Base-by-base conservation (phyloP, 2,888 invertebrate species). In the Pseudanteris insignis region DNA sequence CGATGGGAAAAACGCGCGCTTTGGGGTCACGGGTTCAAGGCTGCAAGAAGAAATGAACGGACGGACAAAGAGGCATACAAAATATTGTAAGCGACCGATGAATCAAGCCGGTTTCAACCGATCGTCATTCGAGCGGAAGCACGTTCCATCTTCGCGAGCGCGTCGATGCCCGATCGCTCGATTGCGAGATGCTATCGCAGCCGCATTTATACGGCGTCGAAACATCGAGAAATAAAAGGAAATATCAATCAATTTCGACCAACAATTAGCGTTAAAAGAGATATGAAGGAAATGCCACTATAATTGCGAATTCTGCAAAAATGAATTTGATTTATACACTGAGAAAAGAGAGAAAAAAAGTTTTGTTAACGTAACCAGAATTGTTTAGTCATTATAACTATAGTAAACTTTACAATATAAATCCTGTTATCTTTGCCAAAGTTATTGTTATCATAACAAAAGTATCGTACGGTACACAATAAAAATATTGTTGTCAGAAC, bases 41-140 rank as follows among this genome's bases (percentile, higher is more conserved):
- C 64, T 64, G 26, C 33, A 40, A 61, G 50, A 61, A 58, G 54
- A 64, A 61, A 54, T 58, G 58, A 64, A 61, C 57, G 60, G 32
- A 26, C 34, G 38, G 36, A 57, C 57, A 57, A 60, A 60, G 57
- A 46, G 34, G 38, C 46, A 38, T 54, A 61, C 57, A 57, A 63
- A 53, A 63, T 50, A 44, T 55, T 44, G 46, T 47, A 58, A 33
- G 37, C 40, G 34, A 41, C 57, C 61, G 50, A 61, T 60, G 61
- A 64, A 58, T 63, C 63, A 48, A 63, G 63, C 57, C 60, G 59
- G 63, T 62, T 62, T 59, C 47, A 62, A 55, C 21, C 30, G 59
- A 62, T 65, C 60, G 57, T 63, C 60, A 63, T 53, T 63, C 46
- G 63, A 63, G 60, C 65, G 65, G 63, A 63, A 63, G 63, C 65